Conservation (phyloP, 2,888 invertebrate genomes). For the Tetragonula carbonaria region DNA sequence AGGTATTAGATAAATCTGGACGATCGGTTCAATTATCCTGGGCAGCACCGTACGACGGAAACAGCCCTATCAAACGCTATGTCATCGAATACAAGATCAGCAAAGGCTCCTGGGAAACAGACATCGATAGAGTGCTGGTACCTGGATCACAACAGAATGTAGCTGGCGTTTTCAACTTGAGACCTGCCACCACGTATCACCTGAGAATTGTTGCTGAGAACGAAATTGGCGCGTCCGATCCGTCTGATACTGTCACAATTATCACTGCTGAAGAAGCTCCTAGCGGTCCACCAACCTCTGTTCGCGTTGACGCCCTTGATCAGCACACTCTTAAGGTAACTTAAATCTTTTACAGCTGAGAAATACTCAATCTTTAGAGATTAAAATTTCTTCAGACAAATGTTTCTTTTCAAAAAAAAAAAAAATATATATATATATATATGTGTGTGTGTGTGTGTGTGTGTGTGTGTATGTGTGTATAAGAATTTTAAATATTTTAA, state of each 20-base stretch:
- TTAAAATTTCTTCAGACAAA: too few species aligned
- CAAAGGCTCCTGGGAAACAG: slow-evolving; percentile 92
- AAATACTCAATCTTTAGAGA: background rate
- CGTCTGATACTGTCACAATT: slow-evolving; percentile 96
- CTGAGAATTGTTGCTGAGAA: slow-evolving; percentile 97
- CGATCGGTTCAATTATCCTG: slow-evolving; percentile 95
- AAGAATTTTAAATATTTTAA: too few species aligned
- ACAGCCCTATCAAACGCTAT: slow-evolving; percentile 94
- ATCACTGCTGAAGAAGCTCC: slow-evolving; percentile 97
- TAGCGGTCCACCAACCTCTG: slow-evolving; percentile 92
- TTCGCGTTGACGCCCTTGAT: slow-evolving; percentile 94
- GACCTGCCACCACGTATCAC: slow-evolving; percentile 96
- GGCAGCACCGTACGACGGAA: slow-evolving; percentile 96
- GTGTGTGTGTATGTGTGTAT: too few species aligned
- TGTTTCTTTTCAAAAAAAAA: too few species aligned
- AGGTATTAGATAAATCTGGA: slow-evolving; percentile 95
- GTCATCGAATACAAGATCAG: slow-evolving; percentile 96
- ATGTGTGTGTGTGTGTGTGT: too few species aligned
- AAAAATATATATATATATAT: too few species aligned
- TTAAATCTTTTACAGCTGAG: background rate
- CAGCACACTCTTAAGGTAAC: slow-evolving; percentile 91
- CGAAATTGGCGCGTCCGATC: slow-evolving; percentile 95
- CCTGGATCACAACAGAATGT: slow-evolving; percentile 94
- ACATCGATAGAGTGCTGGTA: slow-evolving; percentile 94
- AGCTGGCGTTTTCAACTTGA: slow-evolving; percentile 94